Evolutionary conservation across 2,888 invertebrate species (phyloP).

Genomic region (Drepana falcataria): DNA sequence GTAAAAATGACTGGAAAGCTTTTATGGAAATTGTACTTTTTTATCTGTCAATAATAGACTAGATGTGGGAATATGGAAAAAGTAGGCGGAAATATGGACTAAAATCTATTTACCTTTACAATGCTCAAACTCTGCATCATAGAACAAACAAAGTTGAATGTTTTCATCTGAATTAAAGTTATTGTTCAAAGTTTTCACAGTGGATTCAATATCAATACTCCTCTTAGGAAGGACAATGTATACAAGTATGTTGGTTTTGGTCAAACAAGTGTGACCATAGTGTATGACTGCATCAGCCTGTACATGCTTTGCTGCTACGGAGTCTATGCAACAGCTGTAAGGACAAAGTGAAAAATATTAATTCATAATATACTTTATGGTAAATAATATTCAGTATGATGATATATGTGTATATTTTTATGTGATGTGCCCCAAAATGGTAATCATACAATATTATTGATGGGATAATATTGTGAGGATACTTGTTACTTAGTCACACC

Average conservation of each 20-base stretch:
- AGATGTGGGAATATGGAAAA: no score
- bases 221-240: conserved; percentile 84
- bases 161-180: conserved; percentile 44
- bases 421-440: conserved; percentile 2
- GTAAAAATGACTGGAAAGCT: no score
- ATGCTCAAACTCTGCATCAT: conserved; percentile 83
- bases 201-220: conserved; percentile 69
- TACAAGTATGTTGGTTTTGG: conserved; percentile 86
- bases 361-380: no score
- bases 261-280: conserved; percentile 93
- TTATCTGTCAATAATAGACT: no score
- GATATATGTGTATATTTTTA: conserved; percentile 7
- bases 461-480: no score
- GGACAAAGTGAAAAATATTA: neutral
- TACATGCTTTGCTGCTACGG: conserved; percentile 93
- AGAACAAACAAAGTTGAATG: conserved; percentile 76
- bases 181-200: conserved; percentile 25
- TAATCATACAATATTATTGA: no score
- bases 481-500: no score
- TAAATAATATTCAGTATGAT: no score
- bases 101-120: conserved; percentile 59
- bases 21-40: no score
- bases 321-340: conserved; percentile 92
- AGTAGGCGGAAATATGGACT: no score
- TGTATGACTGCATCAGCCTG: conserved; percentile 92